Percentiles rank a stretch among this genome's conserved stretches.
phyloP scores from a whole-genome alignment of 2,797 vertebrate species.

The Gila robusta region DNA sequence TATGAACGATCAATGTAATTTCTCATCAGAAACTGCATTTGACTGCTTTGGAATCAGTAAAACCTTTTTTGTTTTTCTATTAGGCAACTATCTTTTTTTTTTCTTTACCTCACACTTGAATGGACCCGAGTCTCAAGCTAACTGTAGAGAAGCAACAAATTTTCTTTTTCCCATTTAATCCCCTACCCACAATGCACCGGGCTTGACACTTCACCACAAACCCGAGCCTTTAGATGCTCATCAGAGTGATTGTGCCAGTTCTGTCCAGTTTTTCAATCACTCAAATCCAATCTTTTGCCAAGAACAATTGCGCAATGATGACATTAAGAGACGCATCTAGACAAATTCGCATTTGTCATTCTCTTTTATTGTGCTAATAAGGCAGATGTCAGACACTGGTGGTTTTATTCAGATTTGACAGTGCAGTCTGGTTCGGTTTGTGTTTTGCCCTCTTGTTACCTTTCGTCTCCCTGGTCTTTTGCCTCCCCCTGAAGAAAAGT shows the following conservation, averaged over 20 bases:
- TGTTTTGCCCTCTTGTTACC: conserved; percentile 2
- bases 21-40: conserved; percentile 30
- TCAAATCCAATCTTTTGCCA: conserved; percentile 34
- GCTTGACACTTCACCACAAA: conserved; percentile 43
- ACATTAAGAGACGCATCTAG: conserved; percentile 50
- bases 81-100: neutral
- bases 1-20: conserved; percentile 18
- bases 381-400: conserved; percentile 47
- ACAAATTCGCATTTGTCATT: conserved; percentile 59
- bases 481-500: neutral
- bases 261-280: conserved; percentile 33
- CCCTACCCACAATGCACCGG: conserved; percentile 46
- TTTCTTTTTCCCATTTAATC: conserved; percentile 28
- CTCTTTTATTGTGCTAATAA: conserved; percentile 62
- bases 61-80: neutral
- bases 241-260: conserved; percentile 41
- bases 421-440: neutral
- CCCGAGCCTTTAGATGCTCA: conserved; percentile 40
- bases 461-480: conserved; percentile 12
- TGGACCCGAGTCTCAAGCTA: conserved; percentile 9
- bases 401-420: conserved; percentile 48
- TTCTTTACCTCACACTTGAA: conserved; percentile 22
- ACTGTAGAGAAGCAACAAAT: conserved; percentile 9
- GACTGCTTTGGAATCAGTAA: neutral
- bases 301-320: conserved; percentile 40